phyloP scores from a whole-genome alignment of 2,888 invertebrate genomes.

The Phrixothrix hirtus region DNA sequence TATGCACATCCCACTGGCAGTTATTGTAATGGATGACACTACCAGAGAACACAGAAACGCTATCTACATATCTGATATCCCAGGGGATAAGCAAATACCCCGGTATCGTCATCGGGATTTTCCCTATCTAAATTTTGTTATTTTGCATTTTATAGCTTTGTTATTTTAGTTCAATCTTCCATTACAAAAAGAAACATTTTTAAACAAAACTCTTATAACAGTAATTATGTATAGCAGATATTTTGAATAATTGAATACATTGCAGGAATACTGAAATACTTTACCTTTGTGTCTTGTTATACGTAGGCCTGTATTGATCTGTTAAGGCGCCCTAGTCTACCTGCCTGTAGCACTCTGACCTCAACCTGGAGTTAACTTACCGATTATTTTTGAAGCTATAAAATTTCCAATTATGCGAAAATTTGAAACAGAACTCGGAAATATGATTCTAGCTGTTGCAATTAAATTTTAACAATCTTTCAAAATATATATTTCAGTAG shows the following conservation, averaged over 20 bases:
- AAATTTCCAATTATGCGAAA: conserved; percentile 41
- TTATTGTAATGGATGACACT: conserved; percentile 33
- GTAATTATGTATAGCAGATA: background rate
- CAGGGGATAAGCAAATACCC: conserved; percentile 40
- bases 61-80: conserved; percentile 56
- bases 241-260: no score
- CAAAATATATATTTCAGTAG: conserved; percentile 2
- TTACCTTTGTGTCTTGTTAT: conserved; percentile 25
- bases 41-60: conserved; percentile 49
- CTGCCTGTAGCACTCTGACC: conserved; percentile 44
- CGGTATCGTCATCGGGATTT: conserved; percentile 14
- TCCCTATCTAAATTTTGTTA: conserved; percentile 3
- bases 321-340: conserved; percentile 37
- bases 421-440: no score
- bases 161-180: background rate
- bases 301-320: conserved; percentile 42
- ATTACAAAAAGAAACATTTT: background rate
- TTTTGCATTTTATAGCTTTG: background rate
- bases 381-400: conserved; percentile 39
- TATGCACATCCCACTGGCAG: conserved; percentile 23
- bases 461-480: background rate
- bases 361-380: conserved; percentile 40
- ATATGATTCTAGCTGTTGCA: no score
- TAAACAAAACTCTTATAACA: background rate
- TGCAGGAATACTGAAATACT: background rate